These are phyloP conservation scores for Elegia similella DNA, from an alignment of 2,888 invertebrate genomes.

Conservation along the genomic window DNA sequence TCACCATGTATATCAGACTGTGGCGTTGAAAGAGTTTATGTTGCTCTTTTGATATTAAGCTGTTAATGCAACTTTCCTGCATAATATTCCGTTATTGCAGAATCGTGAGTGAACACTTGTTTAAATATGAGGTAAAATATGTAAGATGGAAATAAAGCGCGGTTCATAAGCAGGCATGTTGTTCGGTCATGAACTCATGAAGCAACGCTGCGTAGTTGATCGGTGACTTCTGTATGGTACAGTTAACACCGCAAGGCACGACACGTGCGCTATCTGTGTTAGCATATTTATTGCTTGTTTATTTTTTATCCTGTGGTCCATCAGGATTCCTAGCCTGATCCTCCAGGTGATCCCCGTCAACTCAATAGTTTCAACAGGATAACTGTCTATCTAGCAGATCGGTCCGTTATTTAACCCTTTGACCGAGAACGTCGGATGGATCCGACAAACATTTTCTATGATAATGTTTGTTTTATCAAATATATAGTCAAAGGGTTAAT, in stretches of 20 bases:
- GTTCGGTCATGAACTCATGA: not conserved
- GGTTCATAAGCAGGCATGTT: not conserved
- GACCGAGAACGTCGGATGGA: no score
- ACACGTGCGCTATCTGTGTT: not conserved
- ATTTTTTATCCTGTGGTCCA: no score
- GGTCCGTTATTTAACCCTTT: no score
- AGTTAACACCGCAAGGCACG: not conserved
- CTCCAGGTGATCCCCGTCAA: no score
- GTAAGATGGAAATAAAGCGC: not conserved
- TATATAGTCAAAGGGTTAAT: no score
- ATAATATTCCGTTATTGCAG: not conserved
- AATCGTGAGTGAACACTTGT: not conserved
- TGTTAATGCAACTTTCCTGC: not conserved
- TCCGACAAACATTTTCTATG: no score
- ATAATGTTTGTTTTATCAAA: no score
- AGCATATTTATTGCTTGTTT: not conserved
- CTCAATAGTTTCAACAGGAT: no score
- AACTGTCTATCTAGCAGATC: no score
- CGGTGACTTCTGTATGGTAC: not conserved
- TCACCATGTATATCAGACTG: no score
- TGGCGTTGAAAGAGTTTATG: no score
- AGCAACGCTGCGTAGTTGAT: not conserved
- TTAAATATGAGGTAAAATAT: not conserved
- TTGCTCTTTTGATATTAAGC: constrained; percentile 8
- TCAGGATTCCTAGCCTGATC: no score